Evolutionary conservation across 2,113 vertebrate genomes (phyloP), one percentile per base, ranked within the genome.

Genomic region (Gavialis gangeticus): DNA sequence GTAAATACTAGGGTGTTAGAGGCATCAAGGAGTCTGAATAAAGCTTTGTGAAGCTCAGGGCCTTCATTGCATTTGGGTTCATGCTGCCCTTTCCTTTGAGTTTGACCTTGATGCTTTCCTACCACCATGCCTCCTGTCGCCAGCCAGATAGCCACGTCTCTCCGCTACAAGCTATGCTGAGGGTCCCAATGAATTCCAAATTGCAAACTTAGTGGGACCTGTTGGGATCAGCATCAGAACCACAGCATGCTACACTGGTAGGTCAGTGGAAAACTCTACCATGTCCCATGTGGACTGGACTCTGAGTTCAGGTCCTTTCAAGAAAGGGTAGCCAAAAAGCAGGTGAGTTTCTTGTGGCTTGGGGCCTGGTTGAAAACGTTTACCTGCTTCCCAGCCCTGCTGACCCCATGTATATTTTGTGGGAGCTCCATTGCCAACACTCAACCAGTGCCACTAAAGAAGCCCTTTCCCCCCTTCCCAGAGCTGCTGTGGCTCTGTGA

Each of bases 381-480:
- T 27, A 22, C 82, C 34, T 46, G 5, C 2, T 34, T 60, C 81
- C 56, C 85, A 27, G 73, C 14, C 56, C 81, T 21, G 25, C 46
- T 37, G 64, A 82, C 64, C 64, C 46, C 4, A 0, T 59, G 12
- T 28, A 28, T 57, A n/a, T 13, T 67, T 76, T 63, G 4, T 4
- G 89, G 59, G 59, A 90, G 4, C 24, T 79, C 80, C 37, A 28
- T 37, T 59, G 59, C 25, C 54, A 55, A 19, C 71, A 75, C 79
- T 30, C n/a, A 58, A 89, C 79, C 5, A 89, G 62, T 60, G 88
- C 28, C 71, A 55, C 77, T 92, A 66, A 85, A 91, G 86, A 64
- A 69, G 34, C 4, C 7, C 18, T 10, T 34, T 82, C 27, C 79
- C 27, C 75, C 34, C 5, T 30, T n/a, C 82, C 34, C 25, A 34